phyloP scores from a whole-genome alignment of 2,797 vertebrate species.

The Telmatherina bonti region DNA sequence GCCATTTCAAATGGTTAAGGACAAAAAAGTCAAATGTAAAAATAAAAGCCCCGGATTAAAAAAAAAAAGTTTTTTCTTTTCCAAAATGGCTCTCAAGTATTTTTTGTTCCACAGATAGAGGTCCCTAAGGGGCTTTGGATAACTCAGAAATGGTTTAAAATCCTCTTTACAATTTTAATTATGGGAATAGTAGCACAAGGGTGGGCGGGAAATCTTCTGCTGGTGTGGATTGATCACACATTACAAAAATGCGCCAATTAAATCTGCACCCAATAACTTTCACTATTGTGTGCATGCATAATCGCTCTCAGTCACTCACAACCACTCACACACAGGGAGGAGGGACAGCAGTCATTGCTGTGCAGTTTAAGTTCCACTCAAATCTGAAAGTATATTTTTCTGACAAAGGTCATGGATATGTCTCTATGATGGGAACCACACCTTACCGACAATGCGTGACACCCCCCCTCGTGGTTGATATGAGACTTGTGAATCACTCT shows the following conservation, averaged over 20 bases:
- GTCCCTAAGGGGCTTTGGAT: slow-evolving; percentile 81
- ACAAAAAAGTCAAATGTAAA: slow-evolving; percentile 67
- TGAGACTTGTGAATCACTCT: slow-evolving; percentile 61
- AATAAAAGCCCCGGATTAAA: slow-evolving; percentile 78
- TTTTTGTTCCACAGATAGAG: slow-evolving; percentile 82
- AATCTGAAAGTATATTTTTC: slow-evolving; percentile 54
- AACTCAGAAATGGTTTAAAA: slow-evolving; percentile 80
- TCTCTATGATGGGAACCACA: slow-evolving; percentile 52
- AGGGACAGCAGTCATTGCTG: slow-evolving; percentile 72
- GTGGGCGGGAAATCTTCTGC: slow-evolving; percentile 63
- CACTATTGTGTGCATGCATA: slow-evolving; percentile 67
- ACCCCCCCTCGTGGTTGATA: slow-evolving; percentile 55
- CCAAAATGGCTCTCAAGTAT: slow-evolving; percentile 82
- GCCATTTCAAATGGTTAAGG: slow-evolving; percentile 57
- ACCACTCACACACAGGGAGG: slow-evolving; percentile 48
- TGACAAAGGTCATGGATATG: slow-evolving; percentile 41
- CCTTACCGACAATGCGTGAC: slow-evolving; percentile 41
- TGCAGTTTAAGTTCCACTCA: slow-evolving; percentile 53
- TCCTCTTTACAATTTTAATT: slow-evolving; percentile 74
- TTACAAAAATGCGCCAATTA: slow-evolving; percentile 61
- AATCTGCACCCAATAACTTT: slow-evolving; percentile 67
- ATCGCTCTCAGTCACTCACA: slow-evolving; percentile 36
- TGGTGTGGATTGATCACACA: slow-evolving; percentile 77
- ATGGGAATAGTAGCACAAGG: slow-evolving; percentile 40
- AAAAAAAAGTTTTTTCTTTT: slow-evolving; percentile 56